Evolutionary conservation across 2,113 vertebrate genomes (phyloP), one percentile per base, ranked within the genome.

Genomic region (Takifugu flavidus): DNA sequence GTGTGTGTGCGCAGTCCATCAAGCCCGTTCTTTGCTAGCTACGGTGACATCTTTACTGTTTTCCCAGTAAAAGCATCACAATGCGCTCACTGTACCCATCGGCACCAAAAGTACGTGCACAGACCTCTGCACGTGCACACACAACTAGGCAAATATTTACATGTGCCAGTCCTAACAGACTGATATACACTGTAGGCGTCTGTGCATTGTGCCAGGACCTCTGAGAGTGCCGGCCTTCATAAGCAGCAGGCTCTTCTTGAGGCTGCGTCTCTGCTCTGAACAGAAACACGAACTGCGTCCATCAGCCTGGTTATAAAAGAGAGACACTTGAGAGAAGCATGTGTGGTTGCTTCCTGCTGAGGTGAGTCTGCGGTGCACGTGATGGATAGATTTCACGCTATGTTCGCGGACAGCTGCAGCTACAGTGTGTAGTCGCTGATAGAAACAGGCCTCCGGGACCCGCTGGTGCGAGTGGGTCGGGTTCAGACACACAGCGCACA

Each of bases 21-120:
- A 82, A 80, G 2, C 20, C 59, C 13, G 58, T 72, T 64, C 84
- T 29, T 57, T 83, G 77, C 79, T 74, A 85, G 82, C 82, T 83
- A 68, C 51, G 52, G 77, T 78, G 85, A 87, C 85, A 85, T 86
- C 80, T 88, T 88, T 80, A 84, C 75, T 82, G 74, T 80, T 87
- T 89, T 89, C 56, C 78, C 64, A 65, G 28, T 75, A 77, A 67
- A n/a, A n/a, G 63, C 26, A 29, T 59, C 31, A 86, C 88, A 89
- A 91, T 83, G 53, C 80, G 72, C 59, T 60, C 72, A 80, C 83
- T 90, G 85, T 90, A 84, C 70, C 62, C 57, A 7, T 25, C 61
- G 31, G 49, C 28, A 46, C 39, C 52, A 56, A 67, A 74, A 39
- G 47, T 78, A 82, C 56, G 68, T 62, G 50, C 65, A 63, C 49